phyloP scores from a whole-genome alignment of 2,797 vertebrate genomes.

The Poecilia gillii region DNA sequence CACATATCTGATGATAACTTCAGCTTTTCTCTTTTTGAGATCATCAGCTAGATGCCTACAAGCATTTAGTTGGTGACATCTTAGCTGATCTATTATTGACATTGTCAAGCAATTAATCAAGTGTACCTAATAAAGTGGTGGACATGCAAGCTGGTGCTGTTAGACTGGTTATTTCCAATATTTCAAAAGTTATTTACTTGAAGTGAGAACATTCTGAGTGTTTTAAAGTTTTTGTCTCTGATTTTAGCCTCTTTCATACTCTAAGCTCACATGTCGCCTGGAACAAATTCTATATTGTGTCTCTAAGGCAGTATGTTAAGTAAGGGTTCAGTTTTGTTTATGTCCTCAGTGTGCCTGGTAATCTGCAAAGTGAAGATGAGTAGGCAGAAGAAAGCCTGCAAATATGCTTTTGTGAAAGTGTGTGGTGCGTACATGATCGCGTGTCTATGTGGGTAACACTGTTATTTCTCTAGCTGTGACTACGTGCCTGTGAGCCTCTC shows the following conservation, averaged over 20 bases:
- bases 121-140: background rate
- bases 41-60: background rate
- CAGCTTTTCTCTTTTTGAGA: background rate
- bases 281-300: background rate
- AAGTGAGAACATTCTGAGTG: background rate
- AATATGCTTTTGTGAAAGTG: conserved; percentile 20
- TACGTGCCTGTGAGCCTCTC: conserved; percentile 40
- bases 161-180: background rate
- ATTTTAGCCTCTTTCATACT: background rate
- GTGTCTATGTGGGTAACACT: conserved; percentile 10
- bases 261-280: background rate
- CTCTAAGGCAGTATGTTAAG: background rate
- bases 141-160: background rate
- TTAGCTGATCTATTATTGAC: background rate
- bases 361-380: conserved; percentile 25
- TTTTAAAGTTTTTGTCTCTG: background rate
- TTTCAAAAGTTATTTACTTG: background rate
- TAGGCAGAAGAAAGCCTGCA: conserved; percentile 31
- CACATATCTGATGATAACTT: background rate
- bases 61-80: background rate
- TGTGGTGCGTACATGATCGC: background rate
- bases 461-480: conserved; percentile 38
- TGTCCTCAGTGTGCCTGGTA: conserved; percentile 30
- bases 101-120: background rate
- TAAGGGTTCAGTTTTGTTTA: conserved; percentile 41